Percentiles rank a stretch among this genome's conserved stretches.
Conservation (phyloP, 2,888 invertebrate species). For the Himalopsyche japonica region DNA sequence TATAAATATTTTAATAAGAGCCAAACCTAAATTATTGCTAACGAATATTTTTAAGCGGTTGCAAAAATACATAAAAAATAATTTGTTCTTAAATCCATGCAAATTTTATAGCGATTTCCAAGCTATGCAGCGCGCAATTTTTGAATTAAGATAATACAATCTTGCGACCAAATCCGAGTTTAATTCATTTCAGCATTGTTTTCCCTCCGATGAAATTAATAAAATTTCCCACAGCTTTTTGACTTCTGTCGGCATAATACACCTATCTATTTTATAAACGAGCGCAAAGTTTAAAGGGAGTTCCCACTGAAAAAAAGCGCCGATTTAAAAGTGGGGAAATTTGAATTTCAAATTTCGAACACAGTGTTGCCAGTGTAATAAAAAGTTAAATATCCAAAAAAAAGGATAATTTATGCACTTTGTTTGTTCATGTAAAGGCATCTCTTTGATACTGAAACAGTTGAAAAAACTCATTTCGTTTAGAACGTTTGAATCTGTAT, state of each 20-base stretch:
- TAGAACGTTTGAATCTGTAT: background rate
- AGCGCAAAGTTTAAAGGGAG: background rate
- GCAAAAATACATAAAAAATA: too few species aligned
- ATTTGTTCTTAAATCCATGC: background rate
- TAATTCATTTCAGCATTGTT: background rate
- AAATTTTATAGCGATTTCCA: background rate
- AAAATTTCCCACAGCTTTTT: background rate
- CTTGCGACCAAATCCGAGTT: background rate
- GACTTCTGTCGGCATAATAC: background rate
- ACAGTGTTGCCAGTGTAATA: background rate
- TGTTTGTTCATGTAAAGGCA: background rate
- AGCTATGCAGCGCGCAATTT: background rate
- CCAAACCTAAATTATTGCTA: too few species aligned
- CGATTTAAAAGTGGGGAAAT: background rate
- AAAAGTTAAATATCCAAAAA: background rate
- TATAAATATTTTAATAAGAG: too few species aligned
- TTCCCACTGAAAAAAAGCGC: background rate
- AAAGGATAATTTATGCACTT: background rate
- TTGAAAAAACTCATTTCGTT: background rate
- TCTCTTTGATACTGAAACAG: background rate
- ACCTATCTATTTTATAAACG: background rate
- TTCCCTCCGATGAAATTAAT: background rate
- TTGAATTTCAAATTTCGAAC: background rate
- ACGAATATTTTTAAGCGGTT: too few species aligned
- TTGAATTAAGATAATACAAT: background rate